Evolutionary conservation across 2,113 vertebrate genomes (phyloP), one percentile per base, ranked within the genome.

Genomic region (Miniopterus natalensis): DNA sequence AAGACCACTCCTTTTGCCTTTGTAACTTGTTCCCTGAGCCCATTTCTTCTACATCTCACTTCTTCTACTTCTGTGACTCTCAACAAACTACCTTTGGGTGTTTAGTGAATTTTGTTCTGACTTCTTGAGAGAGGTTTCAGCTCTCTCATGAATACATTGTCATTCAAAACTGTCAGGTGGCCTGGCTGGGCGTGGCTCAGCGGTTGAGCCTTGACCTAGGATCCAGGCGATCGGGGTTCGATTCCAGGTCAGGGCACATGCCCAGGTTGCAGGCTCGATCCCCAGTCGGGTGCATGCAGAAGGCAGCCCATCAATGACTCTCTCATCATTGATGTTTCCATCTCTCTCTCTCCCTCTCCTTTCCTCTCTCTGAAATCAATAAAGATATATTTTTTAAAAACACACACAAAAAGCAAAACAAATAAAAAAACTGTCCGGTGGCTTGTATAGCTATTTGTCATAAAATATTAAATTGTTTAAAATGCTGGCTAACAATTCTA

Each of bases 381-480:
- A 36, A 36, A 36, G 36, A 36, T 36, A 36, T 36, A 36, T 36
- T 36, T 36, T 36, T 36, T 36, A 36, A 36, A 36, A 36, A 36
- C 2, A 36, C 36, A 36, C 36, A 36, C 36, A 36, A 36, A 36
- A 36, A 36, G 36, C 36, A 36, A 36, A 36, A 36, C 36, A 36
- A 36, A 36, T 36, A 36, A 36, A 36, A 36, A 71, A 84, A 42
- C 42, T 36, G 13, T 59, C 23, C 45, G 23, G 18, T 59, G 74
- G 45, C 31, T 84, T 65, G 10, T 13, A 45, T 36, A 63, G 31
- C 68, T 83, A 87, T 47, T 84, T n/a, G 14, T 96, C 68, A 87
- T 18, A 65, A 79, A 78, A 84, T 78, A 90, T 40, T 79, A 79
- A 83, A 31, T 27, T 68, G 20, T 84, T 61, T 77, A 81, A 87